Evolutionary conservation across 1,140 invertebrate genomes (phyloP), one percentile per base, ranked within the genome.

Genomic region (Lasioglossum baleicum): DNA sequence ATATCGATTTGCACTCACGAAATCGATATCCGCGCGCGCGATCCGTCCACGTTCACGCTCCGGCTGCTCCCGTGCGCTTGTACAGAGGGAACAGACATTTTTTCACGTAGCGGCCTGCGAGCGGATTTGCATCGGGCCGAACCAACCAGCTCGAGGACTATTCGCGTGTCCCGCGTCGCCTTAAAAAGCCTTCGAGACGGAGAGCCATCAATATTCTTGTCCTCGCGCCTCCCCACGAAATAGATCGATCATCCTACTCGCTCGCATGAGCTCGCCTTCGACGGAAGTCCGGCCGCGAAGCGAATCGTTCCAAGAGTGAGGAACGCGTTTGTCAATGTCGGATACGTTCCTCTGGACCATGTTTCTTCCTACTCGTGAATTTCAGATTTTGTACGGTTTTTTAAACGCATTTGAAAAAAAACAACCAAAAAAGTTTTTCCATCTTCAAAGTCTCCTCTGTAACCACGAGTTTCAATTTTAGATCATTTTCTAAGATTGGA

Each of bases 1-100:
- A 87, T 84, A 88, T 84, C 87, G 88, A 90, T 91, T 88, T 76
- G 84, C 81, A 75, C 40, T 72, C 68, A 80, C 85, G 87, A 87
- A 91, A 90, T 90, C 87, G 88, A 91, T 90, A 91, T 86, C 88
- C 67, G 81, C 63, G 73, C 67, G 64, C 35, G 0, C 56, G 66
- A 15, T 40, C n/a, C 44, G 65, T 69, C 63, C 76, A 64, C 70
- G 80, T 83, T 76, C 82, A 85, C 74, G 82, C 81, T 84, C 80
- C 68, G 76, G 60, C 64, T 63, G 2, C 35, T 35, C 7, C 35
- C 15, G 20, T 74, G 74, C 82, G 76, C 35, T 35, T 35, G 35
- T 35, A 35, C 35, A 35, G 35, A 35, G 35, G 35, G 35, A 35
- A 35, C 35, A 60, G 75, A 69, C 88, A 88, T 88, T 89, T 88